phyloP scores from a whole-genome alignment of 1,140 invertebrate species.

The Lysiphlebus fabarum region DNA sequence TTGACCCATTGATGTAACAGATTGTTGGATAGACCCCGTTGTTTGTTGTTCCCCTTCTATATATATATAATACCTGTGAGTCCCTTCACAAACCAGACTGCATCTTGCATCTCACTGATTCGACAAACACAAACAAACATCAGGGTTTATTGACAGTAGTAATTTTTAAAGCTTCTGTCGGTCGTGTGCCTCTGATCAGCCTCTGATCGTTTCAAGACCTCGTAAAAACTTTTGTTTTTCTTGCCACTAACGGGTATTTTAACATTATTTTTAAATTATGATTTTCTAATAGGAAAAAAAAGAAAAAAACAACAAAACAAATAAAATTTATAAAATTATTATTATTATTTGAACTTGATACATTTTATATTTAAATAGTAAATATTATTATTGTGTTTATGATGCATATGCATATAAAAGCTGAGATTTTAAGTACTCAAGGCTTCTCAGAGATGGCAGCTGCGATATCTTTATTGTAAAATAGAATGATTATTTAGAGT shows the following conservation, averaged over 20 bases:
- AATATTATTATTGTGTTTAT: constrained; percentile 9
- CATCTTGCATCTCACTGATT: neutral
- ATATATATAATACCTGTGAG: neutral
- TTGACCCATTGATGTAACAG: constrained; percentile 5
- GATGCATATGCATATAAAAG: constrained; percentile 26
- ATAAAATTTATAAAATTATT: constrained; percentile 1
- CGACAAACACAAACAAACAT: constrained; percentile 32
- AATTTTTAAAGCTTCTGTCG: constrained; percentile 52
- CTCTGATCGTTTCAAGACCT: constrained; percentile 53
- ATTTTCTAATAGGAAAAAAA: neutral
- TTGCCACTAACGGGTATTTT: constrained; percentile 34
- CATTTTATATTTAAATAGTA: too few relatives aligned
- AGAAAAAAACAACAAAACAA: too few relatives aligned
- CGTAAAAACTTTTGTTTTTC: constrained; percentile 26
- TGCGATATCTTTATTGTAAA: constrained; percentile 46
- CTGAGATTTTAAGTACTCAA: constrained; percentile 35
- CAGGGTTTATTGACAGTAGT: constrained; percentile 55
- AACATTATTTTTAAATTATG: constrained; percentile 24
- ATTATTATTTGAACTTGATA: neutral
- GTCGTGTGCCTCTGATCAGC: constrained; percentile 55
- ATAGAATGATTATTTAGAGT: neutral
- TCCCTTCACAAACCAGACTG: constrained; percentile 2
- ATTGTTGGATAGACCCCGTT: constrained; percentile 28
- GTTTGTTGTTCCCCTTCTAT: constrained; percentile 24
- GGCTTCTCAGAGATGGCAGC: constrained; percentile 52